Base-by-base conservation (phyloP, 2,888 invertebrate species). In the Xylocampa areola region DNA sequence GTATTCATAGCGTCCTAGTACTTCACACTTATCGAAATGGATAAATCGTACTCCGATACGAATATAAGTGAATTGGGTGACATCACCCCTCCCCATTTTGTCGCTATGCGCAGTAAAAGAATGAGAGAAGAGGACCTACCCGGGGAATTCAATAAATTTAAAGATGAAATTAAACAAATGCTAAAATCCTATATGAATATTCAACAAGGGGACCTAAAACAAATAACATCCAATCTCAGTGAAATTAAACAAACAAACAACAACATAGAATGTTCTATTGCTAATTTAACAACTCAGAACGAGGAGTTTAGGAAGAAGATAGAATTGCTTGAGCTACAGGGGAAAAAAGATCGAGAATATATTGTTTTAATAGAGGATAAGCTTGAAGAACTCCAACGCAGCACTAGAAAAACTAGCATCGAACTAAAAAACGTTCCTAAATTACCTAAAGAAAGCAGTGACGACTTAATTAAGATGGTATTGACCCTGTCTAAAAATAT, bases 401-500 rank as follows among this genome's bases (percentile, higher is more conserved):
- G 19, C 8, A 1, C 13, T 13, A 36, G 29, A 4, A 47, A 47
- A 47, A 47, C 47, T 1, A 36, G 47, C 19, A 14, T 47, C 10
- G 36, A 47, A 4, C 35, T 47, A 3, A 47, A 37, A 14, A 37
- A 36, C 6, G 47, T 37, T 13, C 36, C 47, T 19, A 36, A n/a
- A 8, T 6, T 1, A 7, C 36, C 36, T 37, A 11, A 36, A 1
- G 36, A 47, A 47, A 47, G 13, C 7, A 29, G 29, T n/a, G 27
- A 13, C 7, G 47, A 47, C 25, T 36, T 47, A 10, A 19, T 19
- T 14, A 37, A 19, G 2, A 37, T 47, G 47, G 36, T 47, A 3
- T 8, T 21, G 19, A 36, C 11, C 19, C 6, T 47, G 8, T 8
- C 10, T 0, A 36, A 37, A 17, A 4, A 47, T 1, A 8, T 37